A percentile compares a stretch with the other conserved stretches of the same genome.
Evolutionary conservation across 2,888 invertebrate genomes (phyloP).

Genomic region (Sinhomidia bicolor): DNA sequence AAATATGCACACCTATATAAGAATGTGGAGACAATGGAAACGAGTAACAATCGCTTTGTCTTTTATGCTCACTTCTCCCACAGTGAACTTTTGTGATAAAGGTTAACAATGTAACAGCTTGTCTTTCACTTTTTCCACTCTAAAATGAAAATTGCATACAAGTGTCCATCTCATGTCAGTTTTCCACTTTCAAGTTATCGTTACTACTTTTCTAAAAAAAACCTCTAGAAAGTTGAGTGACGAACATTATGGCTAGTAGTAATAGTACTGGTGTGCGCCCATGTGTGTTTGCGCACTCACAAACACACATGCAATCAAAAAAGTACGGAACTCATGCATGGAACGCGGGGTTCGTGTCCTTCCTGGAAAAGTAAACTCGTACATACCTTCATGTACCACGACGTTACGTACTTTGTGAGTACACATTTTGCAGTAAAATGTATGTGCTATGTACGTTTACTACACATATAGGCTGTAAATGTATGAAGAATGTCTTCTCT

Average conservation of each 20-base stretch:
- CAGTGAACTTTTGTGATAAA: conserved; percentile 50
- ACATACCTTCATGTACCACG: background rate
- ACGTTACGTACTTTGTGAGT: no score
- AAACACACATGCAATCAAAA: conserved; percentile 39
- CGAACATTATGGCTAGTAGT: conserved; percentile 23
- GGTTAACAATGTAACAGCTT: conserved; percentile 60
- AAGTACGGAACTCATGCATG: background rate
- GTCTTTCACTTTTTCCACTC: conserved; percentile 52
- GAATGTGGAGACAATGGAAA: background rate
- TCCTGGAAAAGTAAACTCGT: conserved; percentile 30
- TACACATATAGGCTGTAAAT: no score
- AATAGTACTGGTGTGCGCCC: background rate
- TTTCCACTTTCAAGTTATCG: conserved; percentile 59
- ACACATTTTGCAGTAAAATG: background rate
- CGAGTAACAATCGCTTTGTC: background rate
- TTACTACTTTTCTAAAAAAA: conserved; percentile 17
- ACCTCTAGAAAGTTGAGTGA: conserved; percentile 37
- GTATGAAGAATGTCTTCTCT: background rate
- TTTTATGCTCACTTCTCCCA: background rate
- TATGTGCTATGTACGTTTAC: no score
- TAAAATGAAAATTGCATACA: conserved; percentile 61
- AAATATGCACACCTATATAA: background rate
- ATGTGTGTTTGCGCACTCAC: background rate
- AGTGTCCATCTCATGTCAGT: conserved; percentile 68
- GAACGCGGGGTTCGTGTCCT: conserved; percentile 17